Percentiles rank a stretch among this genome's conserved stretches.
Conservation (phyloP, 1,140 invertebrate genomes). For the Teleopsis dalmanni region DNA sequence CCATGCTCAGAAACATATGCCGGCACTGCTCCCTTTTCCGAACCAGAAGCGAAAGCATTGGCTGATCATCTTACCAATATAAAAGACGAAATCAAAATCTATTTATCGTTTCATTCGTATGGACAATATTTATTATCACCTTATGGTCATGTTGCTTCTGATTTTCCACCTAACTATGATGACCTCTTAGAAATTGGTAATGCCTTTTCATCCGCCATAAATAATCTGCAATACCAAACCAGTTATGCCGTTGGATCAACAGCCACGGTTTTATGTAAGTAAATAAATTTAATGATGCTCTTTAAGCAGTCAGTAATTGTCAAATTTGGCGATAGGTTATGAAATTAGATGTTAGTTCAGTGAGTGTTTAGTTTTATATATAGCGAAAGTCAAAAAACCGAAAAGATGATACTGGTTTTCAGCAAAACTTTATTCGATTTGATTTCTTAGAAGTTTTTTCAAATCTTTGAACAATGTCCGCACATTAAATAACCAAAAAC, state of each 20-base stretch:
- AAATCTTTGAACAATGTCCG: too few relatives aligned
- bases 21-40: constrained; percentile 64
- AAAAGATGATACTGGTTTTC: too few relatives aligned
- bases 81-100: constrained; percentile 45
- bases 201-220: constrained; percentile 46
- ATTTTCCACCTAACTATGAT: constrained; percentile 48
- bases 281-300: not conserved
- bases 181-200: constrained; percentile 47
- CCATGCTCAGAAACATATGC: constrained; percentile 63
- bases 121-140: constrained; percentile 48
- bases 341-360: too few relatives aligned
- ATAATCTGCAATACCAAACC: constrained; percentile 47
- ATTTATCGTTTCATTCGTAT: constrained; percentile 52
- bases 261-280: constrained; percentile 52
- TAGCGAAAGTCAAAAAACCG: too few relatives aligned
- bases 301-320: not conserved
- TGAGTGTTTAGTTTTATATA: too few relatives aligned
- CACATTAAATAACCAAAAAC: too few relatives aligned
- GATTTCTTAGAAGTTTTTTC: too few relatives aligned
- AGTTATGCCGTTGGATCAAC: constrained; percentile 48
- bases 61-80: constrained; percentile 50
- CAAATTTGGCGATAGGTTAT: too few relatives aligned
- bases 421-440: too few relatives aligned
- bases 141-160: constrained; percentile 46
- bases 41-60: constrained; percentile 61